Conservation (phyloP, 1,140 invertebrate genomes). For the Meloidogyne floridensis region DNA sequence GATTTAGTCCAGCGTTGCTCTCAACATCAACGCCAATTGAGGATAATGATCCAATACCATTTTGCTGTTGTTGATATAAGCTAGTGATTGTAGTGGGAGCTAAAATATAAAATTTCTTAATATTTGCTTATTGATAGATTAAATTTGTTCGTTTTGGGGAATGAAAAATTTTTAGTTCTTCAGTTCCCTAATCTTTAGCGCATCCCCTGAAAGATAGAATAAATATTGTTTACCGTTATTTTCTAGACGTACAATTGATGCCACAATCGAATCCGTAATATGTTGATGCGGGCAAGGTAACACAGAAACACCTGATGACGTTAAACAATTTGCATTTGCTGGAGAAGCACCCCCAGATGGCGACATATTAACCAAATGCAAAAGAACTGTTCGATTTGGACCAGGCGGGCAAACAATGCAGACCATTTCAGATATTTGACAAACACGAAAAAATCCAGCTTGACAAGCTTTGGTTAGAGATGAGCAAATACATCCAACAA, state of each 20-base stretch:
- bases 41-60: neutral
- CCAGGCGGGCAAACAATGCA: slow-evolving; percentile 28
- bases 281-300: neutral
- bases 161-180: too few relatives aligned
- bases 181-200: too few relatives aligned
- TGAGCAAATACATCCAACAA: slow-evolving; percentile 30
- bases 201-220: too few relatives aligned
- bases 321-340: neutral
- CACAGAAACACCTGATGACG: neutral
- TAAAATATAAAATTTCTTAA: neutral
- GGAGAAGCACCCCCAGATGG: slow-evolving; percentile 16
- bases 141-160: too few relatives aligned
- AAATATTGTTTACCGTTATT: neutral
- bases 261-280: neutral
- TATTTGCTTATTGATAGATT: too few relatives aligned
- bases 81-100: neutral
- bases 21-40: neutral
- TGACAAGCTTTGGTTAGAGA: slow-evolving; percentile 17
- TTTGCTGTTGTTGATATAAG: neutral
- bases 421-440: slow-evolving; percentile 30
- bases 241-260: neutral
- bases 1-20: neutral
- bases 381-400: slow-evolving; percentile 8
- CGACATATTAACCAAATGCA: slow-evolving; percentile 30
- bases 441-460: slow-evolving; percentile 18